phyloP scores from a whole-genome alignment of 1,140 invertebrate genomes.

The Drosophila persimilis region DNA sequence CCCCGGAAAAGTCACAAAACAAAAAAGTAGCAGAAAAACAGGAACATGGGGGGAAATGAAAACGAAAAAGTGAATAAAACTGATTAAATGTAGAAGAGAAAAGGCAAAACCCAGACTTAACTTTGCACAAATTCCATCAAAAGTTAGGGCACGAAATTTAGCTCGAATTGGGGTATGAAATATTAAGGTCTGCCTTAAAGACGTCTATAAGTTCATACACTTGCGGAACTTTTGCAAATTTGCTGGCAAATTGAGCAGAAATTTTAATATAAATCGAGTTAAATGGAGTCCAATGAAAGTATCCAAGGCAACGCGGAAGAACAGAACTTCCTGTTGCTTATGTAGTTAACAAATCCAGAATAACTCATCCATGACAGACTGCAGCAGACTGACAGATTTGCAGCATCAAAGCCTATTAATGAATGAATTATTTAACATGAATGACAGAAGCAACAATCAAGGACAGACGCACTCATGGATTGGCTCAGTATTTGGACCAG shows the following conservation, averaged over 20 bases:
- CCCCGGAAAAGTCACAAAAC: not conserved
- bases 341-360: too few species aligned
- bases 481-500: too few species aligned
- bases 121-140: conserved; percentile 26
- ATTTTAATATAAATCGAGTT: not conserved
- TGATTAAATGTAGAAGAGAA: conserved; percentile 13
- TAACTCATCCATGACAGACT: too few species aligned
- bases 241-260: not conserved
- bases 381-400: too few species aligned
- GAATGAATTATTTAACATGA: too few species aligned
- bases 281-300: not conserved
- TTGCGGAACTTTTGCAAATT: not conserved
- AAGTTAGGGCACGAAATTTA: conserved; percentile 9
- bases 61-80: conserved; percentile 21
- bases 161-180: conserved; percentile 14
- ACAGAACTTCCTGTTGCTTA: too few species aligned
- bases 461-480: too few species aligned
- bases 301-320: not conserved
- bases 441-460: too few species aligned
- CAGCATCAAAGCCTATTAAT: too few species aligned
- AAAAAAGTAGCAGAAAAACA: conserved; percentile 4
- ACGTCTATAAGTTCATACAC: not conserved
- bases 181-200: not conserved
- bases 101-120: not conserved
- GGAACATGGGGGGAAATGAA: not conserved